A percentile compares a stretch with the other conserved stretches of the same genome.
These are phyloP conservation scores for Aythya baeri DNA, from an alignment of 2,113 vertebrate genomes.

Conservation along the genomic window DNA sequence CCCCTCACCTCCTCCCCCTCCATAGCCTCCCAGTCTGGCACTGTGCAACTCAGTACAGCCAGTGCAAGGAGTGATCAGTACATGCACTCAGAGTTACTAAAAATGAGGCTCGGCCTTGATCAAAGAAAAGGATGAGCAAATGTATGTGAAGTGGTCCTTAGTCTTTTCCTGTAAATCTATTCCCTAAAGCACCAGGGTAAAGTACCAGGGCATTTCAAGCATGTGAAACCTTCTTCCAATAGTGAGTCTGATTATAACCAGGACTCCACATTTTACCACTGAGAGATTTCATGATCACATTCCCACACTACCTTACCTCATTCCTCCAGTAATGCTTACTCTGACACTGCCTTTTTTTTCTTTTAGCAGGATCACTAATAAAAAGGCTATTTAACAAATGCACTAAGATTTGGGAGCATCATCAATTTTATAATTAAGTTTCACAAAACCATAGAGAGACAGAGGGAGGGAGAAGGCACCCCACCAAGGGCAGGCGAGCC, in stretches of 20 bases:
- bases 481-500: background rate
- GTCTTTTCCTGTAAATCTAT: background rate
- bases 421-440: background rate
- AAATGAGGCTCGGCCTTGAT: background rate
- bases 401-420: background rate
- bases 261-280: background rate
- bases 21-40: accelerated
- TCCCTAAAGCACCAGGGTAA: background rate
- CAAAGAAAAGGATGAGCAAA: slow-evolving; percentile 1
- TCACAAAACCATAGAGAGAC: background rate
- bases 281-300: background rate
- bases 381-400: background rate
- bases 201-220: slow-evolving; percentile 1
- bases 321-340: background rate
- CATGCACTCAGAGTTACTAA: background rate
- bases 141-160: background rate
- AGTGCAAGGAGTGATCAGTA: background rate
- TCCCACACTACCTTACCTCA: background rate
- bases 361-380: background rate
- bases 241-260: background rate
- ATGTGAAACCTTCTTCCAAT: background rate
- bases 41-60: background rate
- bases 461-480: background rate
- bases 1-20: background rate
- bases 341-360: background rate